These are phyloP conservation scores for Pterostichus madidus DNA, from an alignment of 2,888 invertebrate species.

Conservation along the genomic window DNA sequence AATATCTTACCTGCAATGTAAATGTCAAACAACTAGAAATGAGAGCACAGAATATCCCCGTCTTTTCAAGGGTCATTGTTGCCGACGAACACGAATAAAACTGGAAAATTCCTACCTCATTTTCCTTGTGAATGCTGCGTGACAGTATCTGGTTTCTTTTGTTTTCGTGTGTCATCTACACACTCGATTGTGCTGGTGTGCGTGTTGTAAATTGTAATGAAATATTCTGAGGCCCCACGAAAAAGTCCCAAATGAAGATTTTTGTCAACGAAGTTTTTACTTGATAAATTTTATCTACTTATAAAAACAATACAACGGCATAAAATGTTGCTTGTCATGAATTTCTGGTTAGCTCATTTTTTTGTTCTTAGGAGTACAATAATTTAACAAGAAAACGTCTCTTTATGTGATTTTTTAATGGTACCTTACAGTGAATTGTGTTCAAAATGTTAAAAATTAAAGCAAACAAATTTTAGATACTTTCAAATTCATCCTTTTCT, in stretches of 20 bases:
- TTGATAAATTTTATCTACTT: slow-evolving; percentile 55
- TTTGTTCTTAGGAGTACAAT: slow-evolving; percentile 9
- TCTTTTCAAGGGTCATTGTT: slow-evolving; percentile 20
- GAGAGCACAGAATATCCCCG: slow-evolving; percentile 5
- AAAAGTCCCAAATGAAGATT: slow-evolving; percentile 30
- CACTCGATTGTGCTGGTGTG: slow-evolving; percentile 6
- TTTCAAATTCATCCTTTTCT: no score
- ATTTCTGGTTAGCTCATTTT: neutral
- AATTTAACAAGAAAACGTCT: slow-evolving; percentile 7
- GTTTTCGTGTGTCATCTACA: slow-evolving; percentile 55
- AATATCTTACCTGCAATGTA: neutral
- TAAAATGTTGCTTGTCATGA: slow-evolving; percentile 29
- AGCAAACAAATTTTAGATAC: no score
- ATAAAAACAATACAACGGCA: slow-evolving; percentile 47
- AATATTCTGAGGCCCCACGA: slow-evolving; percentile 18
- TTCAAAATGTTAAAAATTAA: neutral
- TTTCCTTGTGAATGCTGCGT: slow-evolving; percentile 52
- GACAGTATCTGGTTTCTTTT: slow-evolving; percentile 59
- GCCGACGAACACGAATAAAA: slow-evolving; percentile 49
- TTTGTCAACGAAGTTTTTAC: slow-evolving; percentile 51
- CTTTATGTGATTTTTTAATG: slow-evolving; percentile 11
- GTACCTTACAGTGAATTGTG: neutral
- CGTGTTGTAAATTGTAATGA: slow-evolving; percentile 58
- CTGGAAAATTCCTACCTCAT: slow-evolving; percentile 51
- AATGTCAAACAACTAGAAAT: neutral